Base-by-base conservation (phyloP, 2,888 invertebrate genomes). In the Phengaris alcon region DNA sequence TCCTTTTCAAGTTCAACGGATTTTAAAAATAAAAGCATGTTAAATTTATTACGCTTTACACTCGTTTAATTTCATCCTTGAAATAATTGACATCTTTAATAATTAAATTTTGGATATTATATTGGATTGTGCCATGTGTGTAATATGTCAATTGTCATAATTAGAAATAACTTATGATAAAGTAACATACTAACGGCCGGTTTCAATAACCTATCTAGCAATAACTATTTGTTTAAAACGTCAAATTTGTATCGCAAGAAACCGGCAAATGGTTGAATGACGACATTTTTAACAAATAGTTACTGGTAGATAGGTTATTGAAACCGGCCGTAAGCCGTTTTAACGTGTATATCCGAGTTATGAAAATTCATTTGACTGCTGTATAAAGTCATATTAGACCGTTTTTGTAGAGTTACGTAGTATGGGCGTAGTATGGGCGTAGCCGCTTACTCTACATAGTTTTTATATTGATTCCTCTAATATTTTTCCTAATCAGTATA, bases 401-500 rank as follows among this genome's bases (percentile, higher is more conserved):
- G n/a, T 72, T 72, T 72, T 72, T 72, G 51, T 52, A 13, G 15
- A 12, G 35, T 72, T 72, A 72, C 72, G 54, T 35, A 70, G 70
- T 64, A 68, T 68, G 68, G 9, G 22, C 72, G 54, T 35, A 70
- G 70, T 64, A 68, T 68, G 68, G 9, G 22, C 64, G 68, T 35
- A 72, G 54, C 54, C 8, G 54, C 22, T 54, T 52, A 72, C 52
- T 54, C 52, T 35, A 72, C 22, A 72, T 72, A 72, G 52, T 72
- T 72, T 72, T 54, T 72, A 51, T 70, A 72, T 72, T 35, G 52
- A 54, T 72, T 72, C 72, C 13, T 54, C 51, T 52, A 72, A 72
- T 72, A 72, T 72, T 72, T 70, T 72, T 54, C 72, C 72, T 72
- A 54, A 72, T 72, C 52, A 72, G 72, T 54, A 52, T 35, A 72